Evolutionary conservation across 2,888 invertebrate genomes (phyloP).

Genomic region (Ethmia dodecea): DNA sequence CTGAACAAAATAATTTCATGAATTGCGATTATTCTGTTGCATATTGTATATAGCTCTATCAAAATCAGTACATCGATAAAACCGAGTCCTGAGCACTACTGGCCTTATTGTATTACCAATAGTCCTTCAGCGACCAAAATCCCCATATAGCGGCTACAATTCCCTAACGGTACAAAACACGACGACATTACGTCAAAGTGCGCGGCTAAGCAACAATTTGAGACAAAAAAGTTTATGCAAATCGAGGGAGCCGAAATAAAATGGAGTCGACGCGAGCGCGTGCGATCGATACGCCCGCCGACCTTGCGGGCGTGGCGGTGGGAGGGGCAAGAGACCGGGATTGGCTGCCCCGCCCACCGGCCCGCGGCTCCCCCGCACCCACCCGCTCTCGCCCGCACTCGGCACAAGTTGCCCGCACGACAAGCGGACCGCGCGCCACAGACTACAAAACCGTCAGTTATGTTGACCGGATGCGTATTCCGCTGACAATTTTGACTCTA

Average conservation of each 20-base stretch:
- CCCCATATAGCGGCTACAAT: no score
- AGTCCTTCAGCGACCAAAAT: no score
- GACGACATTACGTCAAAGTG: slow-evolving; percentile 24
- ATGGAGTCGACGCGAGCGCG: slow-evolving; percentile 60
- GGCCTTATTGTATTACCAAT: no score
- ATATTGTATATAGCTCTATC: no score
- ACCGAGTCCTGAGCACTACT: no score
- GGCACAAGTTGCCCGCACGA: slow-evolving; percentile 21
- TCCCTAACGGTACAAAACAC: not conserved
- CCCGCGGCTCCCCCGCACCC: slow-evolving; percentile 31
- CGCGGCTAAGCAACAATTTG: slow-evolving; percentile 45
- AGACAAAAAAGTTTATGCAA: slow-evolving; percentile 74
- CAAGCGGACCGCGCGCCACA: slow-evolving; percentile 22
- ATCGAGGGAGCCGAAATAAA: slow-evolving; percentile 71
- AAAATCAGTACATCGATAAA: no score
- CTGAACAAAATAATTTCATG: no score
- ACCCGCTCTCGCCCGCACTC: slow-evolving; percentile 27
- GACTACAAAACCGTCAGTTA: slow-evolving; percentile 25
- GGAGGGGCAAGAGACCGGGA: slow-evolving; percentile 68
- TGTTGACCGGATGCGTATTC: slow-evolving; percentile 21
- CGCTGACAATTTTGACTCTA: slow-evolving; percentile 23
- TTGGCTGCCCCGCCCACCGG: slow-evolving; percentile 54
- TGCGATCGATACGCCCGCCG: slow-evolving; percentile 68
- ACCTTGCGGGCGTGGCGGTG: slow-evolving; percentile 68
- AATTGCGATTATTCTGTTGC: no score